Base-by-base conservation (phyloP, 1,140 invertebrate species). In the Tenebrio molitor region DNA sequence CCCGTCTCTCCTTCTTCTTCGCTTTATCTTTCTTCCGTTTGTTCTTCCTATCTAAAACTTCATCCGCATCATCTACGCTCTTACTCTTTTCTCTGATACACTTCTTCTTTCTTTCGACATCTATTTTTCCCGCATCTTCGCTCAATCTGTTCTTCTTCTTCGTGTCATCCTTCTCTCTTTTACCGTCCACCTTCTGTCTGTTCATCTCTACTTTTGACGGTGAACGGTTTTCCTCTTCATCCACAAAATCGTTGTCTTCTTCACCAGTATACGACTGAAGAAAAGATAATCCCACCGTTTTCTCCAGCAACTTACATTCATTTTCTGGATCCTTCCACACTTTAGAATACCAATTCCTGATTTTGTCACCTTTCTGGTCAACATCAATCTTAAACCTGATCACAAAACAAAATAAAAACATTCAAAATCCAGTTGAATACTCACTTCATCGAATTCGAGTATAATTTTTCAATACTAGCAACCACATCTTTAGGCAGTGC, bases 241-340 rank as follows among this genome's bases (percentile, higher is more conserved):
- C 39, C 0, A 42, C 17, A 15, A 44, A 10, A 23, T 63, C 66
- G 50, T 64, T 72, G 14, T 80, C 78, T 25, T 81, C 79, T 67
- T 78, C 78, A 33, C 79, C 80, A 3, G 77, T 75, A 58, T 81
- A 81, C 23, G 17, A 77, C 69, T 81, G 78, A 64, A 81, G 71
- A 68, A 81, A 80, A 8, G 77, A 79, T 36, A 81, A 73, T 16
- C 79, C 78, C 0, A 81, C 71, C 1, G 79, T 80, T 5, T 73
- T 74, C 74, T 81, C 78, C 39, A 80, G 64, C 14, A 80, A 25
- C 73, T 77, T 80, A 64, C 74, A 77, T 68, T 77, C 76, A 10
- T 73, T 36, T 16, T 72, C 72, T 1, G 71, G 16, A 14, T 71
- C 75, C 63, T 42, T 78, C 71, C 75, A 75, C n/a, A 41, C 66